phyloP scores from a whole-genome alignment of 2,113 vertebrate species.

The Saguinus imperator region DNA sequence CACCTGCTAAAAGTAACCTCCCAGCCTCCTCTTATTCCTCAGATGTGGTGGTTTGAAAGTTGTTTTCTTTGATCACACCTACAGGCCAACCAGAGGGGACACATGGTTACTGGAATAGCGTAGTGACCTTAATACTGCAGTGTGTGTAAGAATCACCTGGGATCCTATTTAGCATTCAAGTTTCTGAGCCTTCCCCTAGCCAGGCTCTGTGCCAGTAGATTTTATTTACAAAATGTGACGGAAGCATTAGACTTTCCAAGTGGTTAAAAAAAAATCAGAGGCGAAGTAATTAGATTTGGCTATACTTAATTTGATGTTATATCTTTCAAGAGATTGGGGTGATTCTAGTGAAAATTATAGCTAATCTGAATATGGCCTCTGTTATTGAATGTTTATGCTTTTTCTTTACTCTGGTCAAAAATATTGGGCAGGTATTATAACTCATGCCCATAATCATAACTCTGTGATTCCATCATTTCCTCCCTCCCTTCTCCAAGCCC shows the following conservation, averaged over 20 bases:
- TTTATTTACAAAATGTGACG: neutral
- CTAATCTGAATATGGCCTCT: too few species aligned
- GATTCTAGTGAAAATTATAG: neutral
- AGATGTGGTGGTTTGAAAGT: neutral
- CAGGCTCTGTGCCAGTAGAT: neutral
- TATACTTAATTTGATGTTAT: neutral
- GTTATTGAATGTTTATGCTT: too few species aligned
- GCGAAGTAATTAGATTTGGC: neutral
- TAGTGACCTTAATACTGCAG: neutral
- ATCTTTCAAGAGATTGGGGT: too few species aligned
- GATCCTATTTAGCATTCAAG: neutral
- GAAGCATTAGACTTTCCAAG: neutral
- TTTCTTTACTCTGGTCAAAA: too few species aligned
- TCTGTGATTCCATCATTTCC: neutral
- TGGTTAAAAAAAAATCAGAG: neutral
- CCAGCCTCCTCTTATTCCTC: too few species aligned
- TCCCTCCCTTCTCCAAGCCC: neutral
- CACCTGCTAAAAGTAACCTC: neutral
- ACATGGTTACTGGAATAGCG: neutral
- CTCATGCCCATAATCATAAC: too few species aligned
- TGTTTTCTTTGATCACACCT: neutral
- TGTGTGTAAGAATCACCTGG: neutral
- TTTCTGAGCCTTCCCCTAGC: neutral
- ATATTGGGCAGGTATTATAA: too few species aligned
- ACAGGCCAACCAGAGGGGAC: neutral